These are phyloP conservation scores for Aeoliscus strigatus DNA, from an alignment of 2,797 vertebrate genomes.

Conservation along the genomic window DNA sequence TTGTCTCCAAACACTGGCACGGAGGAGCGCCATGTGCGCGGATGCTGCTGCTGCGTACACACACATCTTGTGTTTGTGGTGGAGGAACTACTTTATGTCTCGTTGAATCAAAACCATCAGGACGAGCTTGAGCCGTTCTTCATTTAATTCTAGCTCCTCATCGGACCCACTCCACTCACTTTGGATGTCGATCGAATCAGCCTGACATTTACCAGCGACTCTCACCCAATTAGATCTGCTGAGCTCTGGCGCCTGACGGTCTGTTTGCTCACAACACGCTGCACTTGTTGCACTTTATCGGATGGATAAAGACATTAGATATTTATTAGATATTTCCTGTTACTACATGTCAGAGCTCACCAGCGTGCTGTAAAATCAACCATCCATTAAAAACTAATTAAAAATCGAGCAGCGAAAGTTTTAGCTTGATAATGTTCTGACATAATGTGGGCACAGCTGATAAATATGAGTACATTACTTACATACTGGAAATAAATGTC, in stretches of 20 bases:
- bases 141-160: conserved; percentile 4
- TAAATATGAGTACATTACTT: too few relatives aligned
- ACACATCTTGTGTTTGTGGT: conserved; percentile 5
- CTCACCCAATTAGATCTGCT: conserved; percentile 6
- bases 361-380: too few relatives aligned
- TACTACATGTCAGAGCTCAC: conserved; percentile 5
- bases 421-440: too few relatives aligned
- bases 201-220: not conserved
- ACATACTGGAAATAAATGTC: too few relatives aligned
- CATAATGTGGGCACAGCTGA: too few relatives aligned
- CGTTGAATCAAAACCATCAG: not conserved
- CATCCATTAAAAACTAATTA: too few relatives aligned
- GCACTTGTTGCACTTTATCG: conserved; percentile 23
- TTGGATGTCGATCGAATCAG: conserved; percentile 3
- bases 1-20: conserved; percentile 24
- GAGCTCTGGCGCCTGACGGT: conserved; percentile 20
- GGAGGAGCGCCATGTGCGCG: conserved; percentile 3
- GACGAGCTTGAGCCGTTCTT: not conserved
- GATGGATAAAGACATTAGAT: conserved; percentile 11
- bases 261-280: conserved; percentile 11
- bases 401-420: too few relatives aligned
- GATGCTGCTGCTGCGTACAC: conserved; percentile 3
- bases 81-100: not conserved
- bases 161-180: conserved; percentile 4
- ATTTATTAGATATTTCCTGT: conserved; percentile 7